Evolutionary conservation across 2,888 invertebrate genomes (phyloP), one percentile per base, ranked within the genome.

Genomic region (Calephelis perditalis): DNA sequence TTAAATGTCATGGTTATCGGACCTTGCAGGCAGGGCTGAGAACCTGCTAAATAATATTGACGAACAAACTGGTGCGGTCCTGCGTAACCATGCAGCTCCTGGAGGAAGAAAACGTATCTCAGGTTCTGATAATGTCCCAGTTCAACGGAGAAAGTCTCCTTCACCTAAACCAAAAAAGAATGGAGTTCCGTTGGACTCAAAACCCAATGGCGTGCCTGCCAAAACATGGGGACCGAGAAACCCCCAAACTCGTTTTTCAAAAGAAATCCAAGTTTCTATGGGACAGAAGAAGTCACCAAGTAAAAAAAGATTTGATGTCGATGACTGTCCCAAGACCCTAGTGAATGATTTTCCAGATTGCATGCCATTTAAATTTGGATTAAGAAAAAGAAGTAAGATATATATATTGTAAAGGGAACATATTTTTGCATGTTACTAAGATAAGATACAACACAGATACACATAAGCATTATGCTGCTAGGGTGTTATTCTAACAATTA

Each of bases 11-110:
- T 95, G 95, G 95, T 92, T 96, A 62, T 89, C 93, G 64, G 95
- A 93, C 64, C 85, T 95, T 61, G 95, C 95, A 63, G 95, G 94
- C 40, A 95, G 92, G 77, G 95, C 96, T 11, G 96, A 96, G 75
- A 92, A 91, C 73, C 92, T 96, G 63, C 87, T 96, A 26, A 95
- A 95, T 73, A 94, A 94, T 73, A 80, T 96, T 36, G 96, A 96
- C 72, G 92, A 95, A 72, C 93, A 94, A 77, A 95, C 95, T 36
- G 95, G 95, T 0, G 92, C 85, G 26, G 95, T 93, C 15, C 75
- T 94, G 56, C 89, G 91, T 58, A 84, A 81, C 70, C 82, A 84
- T 62, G 78, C 68, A 8, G 59, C 70, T 44, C 84, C 77, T 70
- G 62, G 66, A 56, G 78, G 74, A 69, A 81, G 76, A 74, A 68